phyloP scores from a whole-genome alignment of 2,888 invertebrate species.

The Trisateles emortualis region DNA sequence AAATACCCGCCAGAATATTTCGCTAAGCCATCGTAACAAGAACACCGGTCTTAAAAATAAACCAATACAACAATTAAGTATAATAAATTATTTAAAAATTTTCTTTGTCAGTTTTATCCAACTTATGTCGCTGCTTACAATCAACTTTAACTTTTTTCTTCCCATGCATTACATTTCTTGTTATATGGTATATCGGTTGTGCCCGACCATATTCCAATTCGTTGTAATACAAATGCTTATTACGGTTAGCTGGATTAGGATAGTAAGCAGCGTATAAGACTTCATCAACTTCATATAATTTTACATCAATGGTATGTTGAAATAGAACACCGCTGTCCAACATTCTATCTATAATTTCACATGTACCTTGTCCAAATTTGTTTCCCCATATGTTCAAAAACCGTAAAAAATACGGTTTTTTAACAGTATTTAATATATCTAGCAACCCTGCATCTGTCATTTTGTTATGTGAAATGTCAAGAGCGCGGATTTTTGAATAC shows the following conservation, averaged over 20 bases:
- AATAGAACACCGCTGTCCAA: slow-evolving; percentile 65
- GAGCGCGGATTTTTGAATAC: slow-evolving; percentile 84
- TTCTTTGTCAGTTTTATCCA: slow-evolving; percentile 66
- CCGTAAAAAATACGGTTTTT: slow-evolving; percentile 78
- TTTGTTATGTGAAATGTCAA: slow-evolving; percentile 87
- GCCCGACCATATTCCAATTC: slow-evolving; percentile 78
- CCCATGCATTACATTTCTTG: slow-evolving; percentile 60
- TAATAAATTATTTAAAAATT: too few relatives aligned
- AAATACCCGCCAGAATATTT: too few relatives aligned
- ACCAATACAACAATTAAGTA: too few relatives aligned
- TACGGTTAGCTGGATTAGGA: slow-evolving; percentile 77
- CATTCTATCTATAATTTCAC: slow-evolving; percentile 74
- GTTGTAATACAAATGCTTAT: slow-evolving; percentile 85
- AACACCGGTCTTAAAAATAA: too few relatives aligned
- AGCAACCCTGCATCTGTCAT: slow-evolving; percentile 83
- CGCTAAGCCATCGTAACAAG: too few relatives aligned
- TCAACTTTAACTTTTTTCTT: slow-evolving; percentile 65
- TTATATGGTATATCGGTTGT: slow-evolving; percentile 74
- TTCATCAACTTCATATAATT: slow-evolving; percentile 70
- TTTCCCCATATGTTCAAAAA: slow-evolving; percentile 81
- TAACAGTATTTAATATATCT: slow-evolving; percentile 84
- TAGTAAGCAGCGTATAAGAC: slow-evolving; percentile 71
- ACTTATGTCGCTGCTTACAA: slow-evolving; percentile 67
- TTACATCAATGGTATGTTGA: slow-evolving; percentile 74
- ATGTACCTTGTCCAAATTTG: slow-evolving; percentile 71